These are phyloP conservation scores for Clarias fuscus DNA, from an alignment of 2,797 vertebrate genomes.

Conservation along the genomic window DNA sequence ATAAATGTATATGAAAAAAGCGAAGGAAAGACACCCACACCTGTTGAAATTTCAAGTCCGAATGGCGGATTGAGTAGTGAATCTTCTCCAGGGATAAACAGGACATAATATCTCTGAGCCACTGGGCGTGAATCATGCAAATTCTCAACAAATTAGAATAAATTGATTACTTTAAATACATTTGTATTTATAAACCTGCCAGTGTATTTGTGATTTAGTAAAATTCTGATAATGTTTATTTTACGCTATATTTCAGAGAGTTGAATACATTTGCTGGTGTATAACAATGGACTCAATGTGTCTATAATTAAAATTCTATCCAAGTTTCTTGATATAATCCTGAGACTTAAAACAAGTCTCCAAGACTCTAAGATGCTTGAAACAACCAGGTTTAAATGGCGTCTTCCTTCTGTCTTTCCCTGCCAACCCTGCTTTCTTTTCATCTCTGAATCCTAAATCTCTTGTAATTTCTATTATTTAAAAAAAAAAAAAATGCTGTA, in stretches of 20 bases:
- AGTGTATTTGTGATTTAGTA: background rate
- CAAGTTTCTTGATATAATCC: background rate
- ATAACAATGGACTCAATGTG: background rate
- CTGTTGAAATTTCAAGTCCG: too few species aligned
- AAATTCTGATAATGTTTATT: background rate
- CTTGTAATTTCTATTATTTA: background rate
- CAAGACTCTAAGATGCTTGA: background rate
- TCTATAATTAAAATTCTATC: background rate
- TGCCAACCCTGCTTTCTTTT: constrained; percentile 1
- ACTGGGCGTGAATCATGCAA: background rate
- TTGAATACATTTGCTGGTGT: background rate
- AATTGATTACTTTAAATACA: background rate
- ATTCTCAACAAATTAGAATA: too few species aligned
- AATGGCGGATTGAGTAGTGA: too few species aligned
- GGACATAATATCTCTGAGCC: too few species aligned
- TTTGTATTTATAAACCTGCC: background rate
- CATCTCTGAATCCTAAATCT: constrained; percentile 8
- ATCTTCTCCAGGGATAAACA: too few species aligned
- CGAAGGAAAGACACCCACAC: too few species aligned
- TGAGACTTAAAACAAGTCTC: background rate
- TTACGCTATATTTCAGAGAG: background rate
- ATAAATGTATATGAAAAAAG: too few species aligned
- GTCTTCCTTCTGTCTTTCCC: background rate
- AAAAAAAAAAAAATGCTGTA: background rate
- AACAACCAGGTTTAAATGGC: constrained; percentile 20